Evolutionary conservation across 1,140 invertebrate species (phyloP).

Genomic region (Eumaeus atala): DNA sequence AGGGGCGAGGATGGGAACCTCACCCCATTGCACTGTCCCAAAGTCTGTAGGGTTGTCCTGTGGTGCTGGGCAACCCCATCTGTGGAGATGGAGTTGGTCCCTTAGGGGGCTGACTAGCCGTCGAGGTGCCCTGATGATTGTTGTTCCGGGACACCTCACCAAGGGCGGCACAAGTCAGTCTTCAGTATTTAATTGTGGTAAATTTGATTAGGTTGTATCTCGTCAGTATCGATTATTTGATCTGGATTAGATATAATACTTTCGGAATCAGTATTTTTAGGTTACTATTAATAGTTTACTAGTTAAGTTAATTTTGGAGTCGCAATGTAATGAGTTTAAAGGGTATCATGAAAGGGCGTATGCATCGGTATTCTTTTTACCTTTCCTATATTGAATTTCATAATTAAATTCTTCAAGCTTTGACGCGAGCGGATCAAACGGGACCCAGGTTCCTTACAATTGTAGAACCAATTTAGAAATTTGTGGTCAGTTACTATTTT

Average conservation of each 20-base stretch:
- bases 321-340: background rate
- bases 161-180: background rate
- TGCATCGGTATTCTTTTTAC: background rate
- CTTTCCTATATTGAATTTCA: slow-evolving; percentile 3
- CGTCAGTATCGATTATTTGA: no score
- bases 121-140: no score
- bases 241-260: background rate
- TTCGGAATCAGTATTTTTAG: background rate
- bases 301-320: background rate
- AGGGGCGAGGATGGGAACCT: no score
- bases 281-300: background rate
- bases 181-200: background rate
- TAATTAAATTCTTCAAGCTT: no score
- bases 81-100: no score
- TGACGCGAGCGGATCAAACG: background rate
- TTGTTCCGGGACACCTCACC: background rate
- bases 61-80: no score
- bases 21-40: no score
- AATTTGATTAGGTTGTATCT: background rate
- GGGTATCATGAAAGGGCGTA: background rate
- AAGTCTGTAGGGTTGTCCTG: no score
- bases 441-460: no score
- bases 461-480: no score
- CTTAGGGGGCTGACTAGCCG: no score
- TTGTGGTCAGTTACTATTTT: no score